These are phyloP conservation scores for Chymomyza costata DNA, from an alignment of 1,140 invertebrate species.

Conservation along the genomic window DNA sequence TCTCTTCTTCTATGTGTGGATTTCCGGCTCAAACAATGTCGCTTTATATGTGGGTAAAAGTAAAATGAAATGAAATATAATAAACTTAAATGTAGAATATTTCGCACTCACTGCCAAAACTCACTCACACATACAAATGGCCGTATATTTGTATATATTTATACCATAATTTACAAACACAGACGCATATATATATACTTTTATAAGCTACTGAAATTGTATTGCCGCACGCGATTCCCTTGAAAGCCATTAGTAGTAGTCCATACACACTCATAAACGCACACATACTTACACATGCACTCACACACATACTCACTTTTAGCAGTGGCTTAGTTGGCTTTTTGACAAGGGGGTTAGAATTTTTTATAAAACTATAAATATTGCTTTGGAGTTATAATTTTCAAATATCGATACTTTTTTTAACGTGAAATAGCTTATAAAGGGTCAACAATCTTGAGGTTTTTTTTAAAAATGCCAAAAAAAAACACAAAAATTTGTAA, in stretches of 20 bases:
- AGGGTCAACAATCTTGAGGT: too few species aligned
- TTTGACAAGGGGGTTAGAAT: too few species aligned
- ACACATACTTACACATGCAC: too few species aligned
- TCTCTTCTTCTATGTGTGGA: slow-evolving; percentile 19
- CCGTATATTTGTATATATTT: slow-evolving; percentile 1
- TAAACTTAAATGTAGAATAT: slow-evolving; percentile 24
- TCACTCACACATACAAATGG: slow-evolving; percentile 1
- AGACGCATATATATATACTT: slow-evolving; percentile 31
- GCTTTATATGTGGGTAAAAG: slow-evolving; percentile 39
- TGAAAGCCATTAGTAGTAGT: slow-evolving; percentile 67
- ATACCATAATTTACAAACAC: slow-evolving; percentile 34
- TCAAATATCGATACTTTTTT: too few species aligned
- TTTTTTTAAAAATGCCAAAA: too few species aligned
- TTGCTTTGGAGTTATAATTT: too few species aligned
- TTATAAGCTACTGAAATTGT: slow-evolving; percentile 49
- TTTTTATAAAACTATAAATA: too few species aligned
- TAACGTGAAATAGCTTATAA: too few species aligned
- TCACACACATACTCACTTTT: too few species aligned
- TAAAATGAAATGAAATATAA: slow-evolving; percentile 62
- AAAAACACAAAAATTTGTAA: too few species aligned
- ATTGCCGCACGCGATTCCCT: slow-evolving; percentile 67
- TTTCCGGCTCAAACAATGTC: slow-evolving; percentile 53
- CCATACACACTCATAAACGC: slow-evolving; percentile 26
- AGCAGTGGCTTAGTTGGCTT: too few species aligned
- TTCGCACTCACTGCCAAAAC: background rate